Percentiles rank a stretch among this genome's conserved stretches.
Evolutionary conservation across 2,888 invertebrate species (phyloP).

Genomic region (Lochmaea crataegi): DNA sequence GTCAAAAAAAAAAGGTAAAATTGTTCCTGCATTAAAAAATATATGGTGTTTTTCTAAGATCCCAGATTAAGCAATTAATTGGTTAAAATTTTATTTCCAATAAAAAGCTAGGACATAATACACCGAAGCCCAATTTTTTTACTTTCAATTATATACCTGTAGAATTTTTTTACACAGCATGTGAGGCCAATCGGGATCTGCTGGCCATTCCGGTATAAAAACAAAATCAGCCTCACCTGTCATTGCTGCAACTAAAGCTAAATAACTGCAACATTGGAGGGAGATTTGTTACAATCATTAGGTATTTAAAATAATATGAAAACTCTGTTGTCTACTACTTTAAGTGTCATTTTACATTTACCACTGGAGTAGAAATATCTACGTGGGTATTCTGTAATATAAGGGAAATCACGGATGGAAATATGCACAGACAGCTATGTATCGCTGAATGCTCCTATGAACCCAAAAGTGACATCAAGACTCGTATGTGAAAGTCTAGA

Average conservation of each 20-base stretch:
- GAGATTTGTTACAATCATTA: not conserved
- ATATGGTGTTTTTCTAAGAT: slow-evolving; percentile 1
- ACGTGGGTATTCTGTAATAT: no score
- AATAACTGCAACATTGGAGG: slow-evolving; percentile 76
- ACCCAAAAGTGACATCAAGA: no score
- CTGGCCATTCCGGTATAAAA: slow-evolving; percentile 98
- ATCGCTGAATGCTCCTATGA: no score
- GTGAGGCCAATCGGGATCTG: slow-evolving; percentile 90
- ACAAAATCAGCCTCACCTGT: slow-evolving; percentile 97
- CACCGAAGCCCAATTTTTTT: slow-evolving; percentile 1
- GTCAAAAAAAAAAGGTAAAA: no score
- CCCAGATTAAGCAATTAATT: not conserved
- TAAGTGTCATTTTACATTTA: not conserved
- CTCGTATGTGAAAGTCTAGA: no score
- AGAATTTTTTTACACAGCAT: slow-evolving; percentile 82
- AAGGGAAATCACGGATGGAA: no score
- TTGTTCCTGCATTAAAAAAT: not conserved
- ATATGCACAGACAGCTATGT: no score
- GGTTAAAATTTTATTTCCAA: not conserved
- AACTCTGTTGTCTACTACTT: slow-evolving; percentile 33
- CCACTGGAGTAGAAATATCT: not conserved
- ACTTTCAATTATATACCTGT: slow-evolving; percentile 73
- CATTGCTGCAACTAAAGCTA: slow-evolving; percentile 95
- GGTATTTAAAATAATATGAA: not conserved
- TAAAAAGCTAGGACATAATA: slow-evolving; percentile 2